Conservation (phyloP, 2,797 vertebrate genomes). For the Coilia nasus region DNA sequence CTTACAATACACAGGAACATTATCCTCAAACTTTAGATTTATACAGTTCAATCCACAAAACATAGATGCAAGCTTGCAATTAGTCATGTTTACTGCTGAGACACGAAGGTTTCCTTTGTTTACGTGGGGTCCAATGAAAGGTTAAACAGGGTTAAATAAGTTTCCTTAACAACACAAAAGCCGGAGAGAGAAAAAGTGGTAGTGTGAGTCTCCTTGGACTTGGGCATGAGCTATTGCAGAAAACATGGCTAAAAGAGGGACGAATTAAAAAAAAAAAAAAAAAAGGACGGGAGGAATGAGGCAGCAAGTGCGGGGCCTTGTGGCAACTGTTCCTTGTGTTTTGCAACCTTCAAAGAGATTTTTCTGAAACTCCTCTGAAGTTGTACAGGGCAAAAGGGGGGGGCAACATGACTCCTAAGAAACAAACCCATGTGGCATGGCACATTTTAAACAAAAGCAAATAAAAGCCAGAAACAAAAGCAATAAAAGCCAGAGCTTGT, state of each 20-base stretch:
- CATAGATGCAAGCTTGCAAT: no score
- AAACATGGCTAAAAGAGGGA: not conserved
- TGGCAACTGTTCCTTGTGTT: not conserved
- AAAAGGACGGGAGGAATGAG: not conserved
- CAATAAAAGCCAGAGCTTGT: slow-evolving; percentile 15
- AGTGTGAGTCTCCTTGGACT: no score
- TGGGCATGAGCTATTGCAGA: not conserved
- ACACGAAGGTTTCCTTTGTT: no score
- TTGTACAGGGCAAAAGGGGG: not conserved
- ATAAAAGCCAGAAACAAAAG: not conserved
- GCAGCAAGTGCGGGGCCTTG: not conserved
- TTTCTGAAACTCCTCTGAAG: not conserved
- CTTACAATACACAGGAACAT: no score
- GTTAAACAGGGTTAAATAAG: not conserved
- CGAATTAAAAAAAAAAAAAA: not conserved
- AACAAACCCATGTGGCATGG: not conserved
- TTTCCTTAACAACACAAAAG: not conserved
- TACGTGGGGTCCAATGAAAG: not conserved
- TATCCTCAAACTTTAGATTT: no score
- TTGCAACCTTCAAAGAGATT: not conserved
- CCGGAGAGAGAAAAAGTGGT: not conserved
- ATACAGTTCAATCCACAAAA: no score
- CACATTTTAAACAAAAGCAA: not conserved
- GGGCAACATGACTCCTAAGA: not conserved
- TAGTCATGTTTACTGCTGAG: no score